Evolutionary conservation across 2,113 vertebrate species (phyloP).

Genomic region (Enhydra lutris): DNA sequence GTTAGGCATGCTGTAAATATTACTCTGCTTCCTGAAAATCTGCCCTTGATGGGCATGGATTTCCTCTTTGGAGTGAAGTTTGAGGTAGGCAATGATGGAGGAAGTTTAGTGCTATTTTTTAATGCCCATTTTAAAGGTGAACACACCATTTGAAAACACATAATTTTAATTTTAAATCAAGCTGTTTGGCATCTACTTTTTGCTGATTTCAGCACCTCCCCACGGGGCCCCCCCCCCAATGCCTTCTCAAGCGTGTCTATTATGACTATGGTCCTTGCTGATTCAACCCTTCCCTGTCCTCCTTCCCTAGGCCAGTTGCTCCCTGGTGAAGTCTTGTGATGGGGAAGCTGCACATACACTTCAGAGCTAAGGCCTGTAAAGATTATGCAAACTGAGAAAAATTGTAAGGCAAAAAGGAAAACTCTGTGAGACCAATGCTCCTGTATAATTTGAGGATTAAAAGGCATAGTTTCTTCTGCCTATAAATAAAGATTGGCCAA

Average conservation of each 20-base stretch:
- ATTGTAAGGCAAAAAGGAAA: background rate
- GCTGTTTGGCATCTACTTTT: background rate
- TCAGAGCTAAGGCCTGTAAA: background rate
- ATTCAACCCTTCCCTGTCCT: background rate
- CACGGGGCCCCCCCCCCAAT: too few relatives aligned
- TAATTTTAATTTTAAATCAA: constrained; percentile 40
- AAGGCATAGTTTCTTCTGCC: background rate
- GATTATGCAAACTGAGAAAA: background rate
- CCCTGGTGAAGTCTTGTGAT: constrained; percentile 3
- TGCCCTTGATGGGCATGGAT: background rate
- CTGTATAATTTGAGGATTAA: background rate
- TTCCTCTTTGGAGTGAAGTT: background rate
- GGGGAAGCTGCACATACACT: background rate
- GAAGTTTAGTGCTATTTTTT: background rate
- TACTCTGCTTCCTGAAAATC: background rate
- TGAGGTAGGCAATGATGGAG: background rate
- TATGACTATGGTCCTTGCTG: background rate
- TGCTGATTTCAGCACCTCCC: constrained; percentile 48
- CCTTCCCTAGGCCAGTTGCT: background rate
- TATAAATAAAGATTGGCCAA: background rate
- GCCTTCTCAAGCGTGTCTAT: background rate
- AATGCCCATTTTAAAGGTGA: background rate
- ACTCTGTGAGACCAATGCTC: background rate
- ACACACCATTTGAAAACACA: background rate
- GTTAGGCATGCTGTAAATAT: background rate